A percentile compares a stretch with the other conserved stretches of the same genome.
phyloP scores from a whole-genome alignment of 2,797 vertebrate species.

The Pseudochaenichthys georgianus region DNA sequence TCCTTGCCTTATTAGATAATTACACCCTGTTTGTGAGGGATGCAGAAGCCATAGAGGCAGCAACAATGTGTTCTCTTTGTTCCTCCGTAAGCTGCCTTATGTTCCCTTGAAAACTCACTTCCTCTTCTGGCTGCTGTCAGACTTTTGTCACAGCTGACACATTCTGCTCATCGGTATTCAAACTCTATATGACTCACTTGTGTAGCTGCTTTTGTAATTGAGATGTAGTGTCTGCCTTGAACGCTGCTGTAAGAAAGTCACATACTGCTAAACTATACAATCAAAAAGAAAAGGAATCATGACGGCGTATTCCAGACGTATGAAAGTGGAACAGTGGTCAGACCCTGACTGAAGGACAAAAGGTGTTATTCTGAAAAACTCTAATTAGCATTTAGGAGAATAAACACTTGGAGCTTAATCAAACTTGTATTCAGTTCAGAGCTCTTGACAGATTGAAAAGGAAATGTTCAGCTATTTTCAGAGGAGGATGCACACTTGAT shows the following conservation, averaged over 20 bases:
- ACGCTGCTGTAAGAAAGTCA: slow-evolving; percentile 32
- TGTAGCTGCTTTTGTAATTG: slow-evolving; percentile 65
- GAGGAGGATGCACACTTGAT: slow-evolving; percentile 33
- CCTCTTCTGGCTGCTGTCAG: slow-evolving; percentile 56
- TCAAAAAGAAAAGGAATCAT: not conserved
- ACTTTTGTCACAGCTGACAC: slow-evolving; percentile 66
- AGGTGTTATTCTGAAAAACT: slow-evolving; percentile 8
- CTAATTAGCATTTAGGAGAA: slow-evolving; percentile 19
- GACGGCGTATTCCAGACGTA: not conserved
- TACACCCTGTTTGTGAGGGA: slow-evolving; percentile 29
- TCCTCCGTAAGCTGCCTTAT: slow-evolving; percentile 51
- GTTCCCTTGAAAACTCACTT: slow-evolving; percentile 30
- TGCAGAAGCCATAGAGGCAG: slow-evolving; percentile 36
- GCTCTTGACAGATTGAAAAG: slow-evolving; percentile 29
- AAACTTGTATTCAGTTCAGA: slow-evolving; percentile 41
- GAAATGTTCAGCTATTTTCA: slow-evolving; percentile 10
- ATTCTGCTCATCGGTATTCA: slow-evolving; percentile 62
- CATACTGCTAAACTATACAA: slow-evolving; percentile 37
- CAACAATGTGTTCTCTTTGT: slow-evolving; percentile 51
- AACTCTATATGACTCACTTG: slow-evolving; percentile 57
- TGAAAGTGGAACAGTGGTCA: not conserved
- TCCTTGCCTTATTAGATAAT: slow-evolving; percentile 33
- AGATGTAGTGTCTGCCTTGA: slow-evolving; percentile 47
- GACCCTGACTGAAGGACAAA: slow-evolving; percentile 25
- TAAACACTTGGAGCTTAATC: slow-evolving; percentile 40